phyloP scores from a whole-genome alignment of 2,113 vertebrate genomes.

The Gymnarchus niloticus region DNA sequence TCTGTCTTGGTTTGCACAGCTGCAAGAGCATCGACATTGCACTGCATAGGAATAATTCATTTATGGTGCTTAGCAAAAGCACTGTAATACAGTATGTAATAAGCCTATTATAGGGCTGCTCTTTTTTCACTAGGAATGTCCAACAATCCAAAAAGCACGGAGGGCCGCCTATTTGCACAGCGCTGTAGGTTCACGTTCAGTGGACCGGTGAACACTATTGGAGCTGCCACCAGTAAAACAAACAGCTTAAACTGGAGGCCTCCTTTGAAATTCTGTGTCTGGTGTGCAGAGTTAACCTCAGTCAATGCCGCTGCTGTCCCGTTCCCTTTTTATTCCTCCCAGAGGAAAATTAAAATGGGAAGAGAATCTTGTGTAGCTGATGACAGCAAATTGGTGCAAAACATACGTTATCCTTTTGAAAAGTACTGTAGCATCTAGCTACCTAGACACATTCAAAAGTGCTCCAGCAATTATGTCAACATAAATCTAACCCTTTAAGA shows the following conservation, averaged over 20 bases:
- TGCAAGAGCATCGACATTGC: background rate
- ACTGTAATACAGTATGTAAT: conserved; percentile 1
- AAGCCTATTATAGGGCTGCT: background rate
- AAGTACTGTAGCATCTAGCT: conserved; percentile 30
- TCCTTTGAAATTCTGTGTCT: conserved; percentile 14
- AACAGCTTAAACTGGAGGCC: conserved; percentile 17
- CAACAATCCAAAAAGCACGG: background rate
- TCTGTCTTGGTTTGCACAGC: background rate
- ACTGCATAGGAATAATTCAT: background rate
- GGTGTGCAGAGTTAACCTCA: conserved; percentile 20
- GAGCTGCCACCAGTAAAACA: conserved; percentile 8
- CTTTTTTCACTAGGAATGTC: background rate
- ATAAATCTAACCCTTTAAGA: conserved; percentile 45
- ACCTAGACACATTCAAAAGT: conserved; percentile 33
- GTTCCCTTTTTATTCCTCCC: conserved; percentile 21
- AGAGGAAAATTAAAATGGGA: conserved; percentile 25
- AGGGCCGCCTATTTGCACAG: background rate
- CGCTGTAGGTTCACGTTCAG: background rate
- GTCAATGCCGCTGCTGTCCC: conserved; percentile 28
- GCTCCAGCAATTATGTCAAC: conserved; percentile 46
- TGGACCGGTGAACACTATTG: background rate
- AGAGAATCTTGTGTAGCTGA: conserved; percentile 19
- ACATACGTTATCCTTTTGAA: conserved; percentile 39
- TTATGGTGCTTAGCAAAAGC: background rate
- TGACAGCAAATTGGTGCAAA: conserved; percentile 23